A percentile compares a stretch with the other conserved stretches of the same genome.
Evolutionary conservation across 2,797 vertebrate species (phyloP).

Genomic region (Sebastes trivittatus): DNA sequence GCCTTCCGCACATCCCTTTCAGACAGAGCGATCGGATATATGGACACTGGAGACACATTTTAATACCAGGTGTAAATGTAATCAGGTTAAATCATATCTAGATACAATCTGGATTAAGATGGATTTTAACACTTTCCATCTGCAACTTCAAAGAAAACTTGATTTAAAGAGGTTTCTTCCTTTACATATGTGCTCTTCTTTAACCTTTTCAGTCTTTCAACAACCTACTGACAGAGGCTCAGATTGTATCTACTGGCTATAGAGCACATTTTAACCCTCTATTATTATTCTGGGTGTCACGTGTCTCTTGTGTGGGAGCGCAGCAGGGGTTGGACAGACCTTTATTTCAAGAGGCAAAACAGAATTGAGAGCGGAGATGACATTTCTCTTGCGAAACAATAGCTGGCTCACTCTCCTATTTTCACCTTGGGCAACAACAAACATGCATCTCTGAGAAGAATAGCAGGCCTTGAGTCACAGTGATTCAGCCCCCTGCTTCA

Average conservation of each 20-base stretch:
- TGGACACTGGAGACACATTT: not conserved
- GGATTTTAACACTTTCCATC: not conserved
- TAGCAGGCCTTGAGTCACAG: slow-evolving; percentile 13
- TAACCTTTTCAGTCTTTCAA: slow-evolving; percentile 11
- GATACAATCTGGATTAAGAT: not conserved
- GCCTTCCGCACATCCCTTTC: too few relatives aligned
- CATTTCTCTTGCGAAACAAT: slow-evolving; percentile 48
- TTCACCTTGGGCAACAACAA: slow-evolving; percentile 54
- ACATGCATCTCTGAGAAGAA: slow-evolving; percentile 24
- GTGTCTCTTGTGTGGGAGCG: slow-evolving; percentile 40
- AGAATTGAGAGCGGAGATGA: slow-evolving; percentile 39
- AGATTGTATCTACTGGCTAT: not conserved
- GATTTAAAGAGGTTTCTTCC: not conserved
- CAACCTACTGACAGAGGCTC: slow-evolving; percentile 13
- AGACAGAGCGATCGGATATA: too few relatives aligned
- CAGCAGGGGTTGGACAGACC: slow-evolving; percentile 41
- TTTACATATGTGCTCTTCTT: not conserved
- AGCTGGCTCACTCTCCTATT: slow-evolving; percentile 23
- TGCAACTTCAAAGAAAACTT: slow-evolving; percentile 2
- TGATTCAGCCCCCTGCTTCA: slow-evolving; percentile 22
- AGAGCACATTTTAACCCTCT: slow-evolving; percentile 13
- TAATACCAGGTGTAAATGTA: not conserved
- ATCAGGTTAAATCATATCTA: not conserved
- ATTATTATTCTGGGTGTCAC: slow-evolving; percentile 38
- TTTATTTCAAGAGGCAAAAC: slow-evolving; percentile 40